Evolutionary conservation across 1,140 invertebrate species (phyloP).

Genomic region (Hycleus phaleratus): DNA sequence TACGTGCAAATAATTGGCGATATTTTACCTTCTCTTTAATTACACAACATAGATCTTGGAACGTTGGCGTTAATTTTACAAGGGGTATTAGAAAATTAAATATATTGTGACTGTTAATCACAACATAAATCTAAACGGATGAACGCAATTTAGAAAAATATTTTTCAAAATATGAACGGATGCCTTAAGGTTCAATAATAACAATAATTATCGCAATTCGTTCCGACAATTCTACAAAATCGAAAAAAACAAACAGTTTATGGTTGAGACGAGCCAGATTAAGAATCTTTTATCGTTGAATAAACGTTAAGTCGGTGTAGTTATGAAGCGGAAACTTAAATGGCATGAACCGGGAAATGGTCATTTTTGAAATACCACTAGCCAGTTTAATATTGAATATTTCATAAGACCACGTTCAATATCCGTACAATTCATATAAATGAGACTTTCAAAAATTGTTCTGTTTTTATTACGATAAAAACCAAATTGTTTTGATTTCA

Average conservation of each 20-base stretch:
- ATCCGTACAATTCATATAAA: no score
- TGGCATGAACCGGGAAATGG: constrained; percentile 22
- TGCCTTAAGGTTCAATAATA: no score
- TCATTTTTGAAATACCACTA: constrained; percentile 24
- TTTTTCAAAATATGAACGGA: no score
- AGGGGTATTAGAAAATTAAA: no score
- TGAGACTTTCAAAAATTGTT: no score
- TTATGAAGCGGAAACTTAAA: constrained; percentile 29
- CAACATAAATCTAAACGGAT: constrained; percentile 1
- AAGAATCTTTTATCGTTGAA: constrained; percentile 3
- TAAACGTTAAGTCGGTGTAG: neutral
- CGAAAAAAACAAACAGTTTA: no score
- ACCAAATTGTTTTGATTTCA: no score
- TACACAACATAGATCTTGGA: neutral
- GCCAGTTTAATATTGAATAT: constrained; percentile 18
- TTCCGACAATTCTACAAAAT: no score
- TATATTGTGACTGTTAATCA: constrained; percentile 1
- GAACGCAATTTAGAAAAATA: neutral
- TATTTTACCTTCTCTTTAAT: constrained; percentile 9
- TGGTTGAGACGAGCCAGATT: no score
- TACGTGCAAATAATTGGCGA: neutral
- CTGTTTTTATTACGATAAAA: no score
- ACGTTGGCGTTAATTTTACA: no score
- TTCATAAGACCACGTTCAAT: constrained; percentile 18
- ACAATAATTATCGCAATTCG: no score